A percentile compares a stretch with the other conserved stretches of the same genome.
Conservation (phyloP, 2,113 vertebrate species). For the Oriolus oriolus region DNA sequence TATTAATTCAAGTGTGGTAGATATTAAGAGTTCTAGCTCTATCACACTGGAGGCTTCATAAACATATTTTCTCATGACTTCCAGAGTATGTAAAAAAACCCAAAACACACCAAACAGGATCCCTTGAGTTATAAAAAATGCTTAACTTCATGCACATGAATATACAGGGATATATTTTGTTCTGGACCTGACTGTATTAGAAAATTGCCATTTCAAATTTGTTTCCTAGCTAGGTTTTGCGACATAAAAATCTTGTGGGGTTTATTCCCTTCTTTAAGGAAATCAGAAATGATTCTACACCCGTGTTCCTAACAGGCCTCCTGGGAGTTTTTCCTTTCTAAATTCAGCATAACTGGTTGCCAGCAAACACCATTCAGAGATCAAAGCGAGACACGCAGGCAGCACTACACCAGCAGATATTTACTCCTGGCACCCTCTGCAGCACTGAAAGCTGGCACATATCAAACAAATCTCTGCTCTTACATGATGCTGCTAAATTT, state of each 20-base stretch:
- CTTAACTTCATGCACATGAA: neutral
- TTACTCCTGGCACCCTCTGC: neutral
- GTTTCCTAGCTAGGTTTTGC: neutral
- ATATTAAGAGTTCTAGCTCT: neutral
- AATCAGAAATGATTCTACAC: neutral
- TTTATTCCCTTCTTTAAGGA: neutral
- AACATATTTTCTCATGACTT: neutral
- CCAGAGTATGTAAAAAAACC: neutral
- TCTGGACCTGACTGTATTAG: neutral
- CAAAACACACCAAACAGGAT: neutral
- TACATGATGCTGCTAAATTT: neutral
- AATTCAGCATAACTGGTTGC: neutral
- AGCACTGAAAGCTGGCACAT: neutral
- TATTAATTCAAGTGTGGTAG: neutral
- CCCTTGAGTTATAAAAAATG: neutral
- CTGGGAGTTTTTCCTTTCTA: neutral
- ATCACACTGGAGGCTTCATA: neutral
- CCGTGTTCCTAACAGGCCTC: neutral
- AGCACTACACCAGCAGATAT: neutral
- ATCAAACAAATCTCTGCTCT: neutral
- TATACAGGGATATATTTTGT: neutral
- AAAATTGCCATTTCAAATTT: neutral
- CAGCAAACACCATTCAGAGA: neutral
- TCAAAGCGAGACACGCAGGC: neutral
- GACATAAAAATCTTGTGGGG: neutral